These are phyloP conservation scores for Drosophila demipolita DNA, from an alignment of 2,888 invertebrate species.

Conservation along the genomic window DNA sequence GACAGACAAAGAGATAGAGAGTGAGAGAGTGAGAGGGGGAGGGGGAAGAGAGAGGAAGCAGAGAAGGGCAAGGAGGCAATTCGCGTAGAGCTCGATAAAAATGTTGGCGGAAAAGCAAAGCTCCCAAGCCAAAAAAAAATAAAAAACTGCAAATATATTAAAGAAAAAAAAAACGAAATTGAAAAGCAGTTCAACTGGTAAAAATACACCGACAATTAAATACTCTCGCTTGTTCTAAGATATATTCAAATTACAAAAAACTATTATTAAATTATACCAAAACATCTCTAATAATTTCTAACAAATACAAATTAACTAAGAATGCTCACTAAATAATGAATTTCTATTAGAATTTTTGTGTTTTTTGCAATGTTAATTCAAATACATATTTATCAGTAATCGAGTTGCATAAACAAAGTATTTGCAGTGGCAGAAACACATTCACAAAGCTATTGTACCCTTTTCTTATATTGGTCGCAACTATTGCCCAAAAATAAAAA, in stretches of 20 bases:
- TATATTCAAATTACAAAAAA: not conserved
- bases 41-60: not conserved
- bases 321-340: not conserved
- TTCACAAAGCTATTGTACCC: slow-evolving; percentile 30
- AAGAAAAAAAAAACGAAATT: slow-evolving; percentile 4
- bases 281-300: not conserved
- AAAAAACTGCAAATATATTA: slow-evolving; percentile 38
- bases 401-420: slow-evolving; percentile 11
- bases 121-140: slow-evolving; percentile 23
- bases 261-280: not conserved
- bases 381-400: slow-evolving; percentile 29
- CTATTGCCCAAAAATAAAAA: slow-evolving; percentile 20
- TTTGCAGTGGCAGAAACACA: slow-evolving; percentile 29
- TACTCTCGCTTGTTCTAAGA: slow-evolving; percentile 8
- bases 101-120: slow-evolving; percentile 58
- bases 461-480: slow-evolving; percentile 16
- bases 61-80: slow-evolving; percentile 15
- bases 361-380: slow-evolving; percentile 24
- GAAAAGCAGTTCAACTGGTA: not conserved
- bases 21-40: not conserved
- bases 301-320: not conserved
- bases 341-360: not conserved
- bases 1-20: not conserved
- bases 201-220: slow-evolving; percentile 4
- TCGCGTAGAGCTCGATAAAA: slow-evolving; percentile 66